Base-by-base conservation (phyloP, 2,797 vertebrate genomes). In the Streptopelia turtur region DNA sequence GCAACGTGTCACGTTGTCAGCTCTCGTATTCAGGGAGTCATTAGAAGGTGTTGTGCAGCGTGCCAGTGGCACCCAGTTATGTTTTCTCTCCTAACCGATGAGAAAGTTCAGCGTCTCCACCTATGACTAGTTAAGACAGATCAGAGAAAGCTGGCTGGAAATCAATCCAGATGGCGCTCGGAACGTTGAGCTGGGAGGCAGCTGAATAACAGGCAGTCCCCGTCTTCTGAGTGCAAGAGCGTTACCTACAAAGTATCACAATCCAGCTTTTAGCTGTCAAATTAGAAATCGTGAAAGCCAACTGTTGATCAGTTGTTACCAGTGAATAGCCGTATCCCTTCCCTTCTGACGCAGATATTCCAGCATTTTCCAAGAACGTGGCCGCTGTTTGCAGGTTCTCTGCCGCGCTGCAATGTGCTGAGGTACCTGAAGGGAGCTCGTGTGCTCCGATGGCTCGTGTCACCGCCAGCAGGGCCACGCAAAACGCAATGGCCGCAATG, bases 401-500 rank as follows among this genome's bases (percentile, higher is more conserved):
- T 49, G 50, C 41, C 61, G 16, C 20, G 5, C 39, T 31, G 39
- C 47, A 11, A 12, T 13, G 31, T 41, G 37, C 56, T 8, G 35
- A n/a, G 27, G 59, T 2, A 9, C 11, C 1, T 3, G 52, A 43
- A 28, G 16, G 25, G 24, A 57, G 56, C n/a, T 23, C 1, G 8
- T 5, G 49, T 13, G 50, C 37, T 27, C 2, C 14, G 2, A 4
- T 3, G n/a, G 59, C 66, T 53, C 12, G 4, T 1, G 21, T 20
- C 2, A 16, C 25, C 64, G 31, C 3, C n/a, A 13, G 3, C 21
- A 31, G 33, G 10, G 13, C 43, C 20, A 33, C 17, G 52, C 49
- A 37, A 16, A 45, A 33, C 0, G 6, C 10, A 13, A 30, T 9
- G 45, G 35, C 16, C 31, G 13, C 1, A 2, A 16, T 5, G 13